Percentiles rank a stretch among this genome's conserved stretches.
Conservation (phyloP, 2,797 vertebrate species). For the Diplodus sargus region DNA sequence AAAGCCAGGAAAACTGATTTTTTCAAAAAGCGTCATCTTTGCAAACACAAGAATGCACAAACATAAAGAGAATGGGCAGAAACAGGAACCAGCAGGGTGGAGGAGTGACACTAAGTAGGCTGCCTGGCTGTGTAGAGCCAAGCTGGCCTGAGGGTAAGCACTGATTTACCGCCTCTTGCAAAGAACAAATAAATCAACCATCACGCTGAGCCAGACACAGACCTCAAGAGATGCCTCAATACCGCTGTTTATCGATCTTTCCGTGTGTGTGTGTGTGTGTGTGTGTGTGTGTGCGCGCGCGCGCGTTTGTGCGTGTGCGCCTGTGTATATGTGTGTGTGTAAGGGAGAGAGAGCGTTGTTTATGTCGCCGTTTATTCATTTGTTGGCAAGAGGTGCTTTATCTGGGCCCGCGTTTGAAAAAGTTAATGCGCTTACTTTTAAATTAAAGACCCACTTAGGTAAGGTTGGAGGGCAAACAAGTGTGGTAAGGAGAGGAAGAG, state of each 20-base stretch:
- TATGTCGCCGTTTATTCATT: constrained; percentile 78
- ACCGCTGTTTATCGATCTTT: constrained; percentile 79
- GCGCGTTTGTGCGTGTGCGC: background rate
- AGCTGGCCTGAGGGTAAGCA: constrained; percentile 74
- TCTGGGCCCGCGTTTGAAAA: constrained; percentile 75
- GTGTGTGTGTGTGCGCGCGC: background rate
- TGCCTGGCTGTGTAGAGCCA: constrained; percentile 62
- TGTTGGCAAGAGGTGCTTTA: constrained; percentile 77
- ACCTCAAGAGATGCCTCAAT: constrained; percentile 83
- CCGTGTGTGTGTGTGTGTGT: constrained; percentile 50
- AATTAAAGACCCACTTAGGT: constrained; percentile 85
- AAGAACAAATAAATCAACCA: constrained; percentile 83
- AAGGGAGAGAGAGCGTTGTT: constrained; percentile 54
- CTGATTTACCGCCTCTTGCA: constrained; percentile 78
- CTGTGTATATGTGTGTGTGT: constrained; percentile 27
- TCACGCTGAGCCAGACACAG: constrained; percentile 79
- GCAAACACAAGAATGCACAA: constrained; percentile 24
- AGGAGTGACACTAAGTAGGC: constrained; percentile 71
- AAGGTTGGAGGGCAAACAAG: constrained; percentile 76
- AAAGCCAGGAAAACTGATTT: constrained; percentile 40
- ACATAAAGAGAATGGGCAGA: constrained; percentile 42
- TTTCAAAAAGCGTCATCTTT: constrained; percentile 13
- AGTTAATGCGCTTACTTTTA: constrained; percentile 83
- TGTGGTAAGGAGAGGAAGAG: constrained; percentile 53
- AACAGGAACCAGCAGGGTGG: constrained; percentile 43